A percentile compares a stretch with the other conserved stretches of the same genome.
Evolutionary conservation across 2,113 vertebrate genomes (phyloP).

Genomic region (Notechis scutatus): DNA sequence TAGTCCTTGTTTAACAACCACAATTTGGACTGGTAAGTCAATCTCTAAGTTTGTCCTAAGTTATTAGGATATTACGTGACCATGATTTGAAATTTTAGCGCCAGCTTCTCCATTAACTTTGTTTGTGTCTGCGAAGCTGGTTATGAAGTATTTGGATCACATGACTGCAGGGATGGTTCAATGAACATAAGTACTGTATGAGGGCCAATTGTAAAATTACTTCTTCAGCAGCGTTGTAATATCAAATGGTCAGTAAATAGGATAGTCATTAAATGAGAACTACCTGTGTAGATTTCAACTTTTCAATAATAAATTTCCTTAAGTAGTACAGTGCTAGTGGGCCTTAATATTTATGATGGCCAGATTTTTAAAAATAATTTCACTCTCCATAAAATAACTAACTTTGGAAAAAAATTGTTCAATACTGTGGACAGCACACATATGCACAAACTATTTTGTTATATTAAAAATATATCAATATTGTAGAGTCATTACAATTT

Average conservation of each 20-base stretch:
- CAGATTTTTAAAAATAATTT: conserved; percentile 10
- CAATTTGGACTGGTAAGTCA: not conserved
- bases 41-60: not conserved
- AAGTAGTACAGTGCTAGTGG: conserved; percentile 40
- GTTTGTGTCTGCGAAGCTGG: not conserved
- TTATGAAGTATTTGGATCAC: not conserved
- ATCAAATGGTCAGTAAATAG: not conserved
- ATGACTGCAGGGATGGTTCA: not conserved
- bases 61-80: not conserved
- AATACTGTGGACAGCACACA: not conserved
- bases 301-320: conserved; percentile 57
- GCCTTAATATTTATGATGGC: conserved; percentile 30
- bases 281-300: not conserved
- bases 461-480: not conserved
- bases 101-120: not conserved
- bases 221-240: not conserved
- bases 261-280: not conserved
- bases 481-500: not conserved
- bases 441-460: not conserved
- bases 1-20: not conserved
- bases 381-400: conserved; percentile 20
- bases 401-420: not conserved
- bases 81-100: not conserved
- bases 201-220: not conserved
- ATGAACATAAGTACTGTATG: not conserved